These are phyloP conservation scores for Cydia pomonella DNA, from an alignment of 1,140 invertebrate genomes.

Conservation along the genomic window DNA sequence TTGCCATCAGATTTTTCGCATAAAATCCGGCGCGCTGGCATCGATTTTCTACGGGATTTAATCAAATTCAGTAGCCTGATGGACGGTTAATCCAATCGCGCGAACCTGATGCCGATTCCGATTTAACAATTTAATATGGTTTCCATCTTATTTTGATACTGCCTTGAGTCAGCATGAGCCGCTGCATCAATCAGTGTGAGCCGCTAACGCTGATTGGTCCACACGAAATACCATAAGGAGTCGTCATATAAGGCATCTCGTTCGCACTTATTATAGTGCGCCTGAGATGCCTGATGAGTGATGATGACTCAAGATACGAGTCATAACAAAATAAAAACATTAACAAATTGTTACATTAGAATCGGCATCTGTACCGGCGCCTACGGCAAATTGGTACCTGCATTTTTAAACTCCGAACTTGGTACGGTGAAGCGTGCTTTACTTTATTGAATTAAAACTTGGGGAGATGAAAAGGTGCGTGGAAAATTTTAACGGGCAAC, in stretches of 20 bases:
- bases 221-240: too few species aligned
- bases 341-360: too few species aligned
- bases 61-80: slow-evolving; percentile 17
- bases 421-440: not conserved
- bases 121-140: too few species aligned
- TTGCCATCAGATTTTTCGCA: slow-evolving; percentile 8
- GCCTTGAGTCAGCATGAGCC: too few species aligned
- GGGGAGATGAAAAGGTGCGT: not conserved
- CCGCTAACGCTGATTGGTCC: too few species aligned
- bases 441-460: slow-evolving; percentile 5
- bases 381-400: not conserved
- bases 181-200: too few species aligned
- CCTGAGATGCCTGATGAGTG: too few species aligned
- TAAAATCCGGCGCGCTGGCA: not conserved
- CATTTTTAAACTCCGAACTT: slow-evolving; percentile 7
- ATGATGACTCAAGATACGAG: too few species aligned
- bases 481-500: not conserved
- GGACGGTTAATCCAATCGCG: slow-evolving; percentile 11
- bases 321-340: too few species aligned
- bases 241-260: too few species aligned
- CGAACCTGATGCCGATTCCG: not conserved
- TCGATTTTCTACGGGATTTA: not conserved
- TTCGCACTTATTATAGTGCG: too few species aligned
- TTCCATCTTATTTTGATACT: too few species aligned
- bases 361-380: not conserved